Base-by-base conservation (phyloP, 1,140 invertebrate species). In the Lepidostoma basale region DNA sequence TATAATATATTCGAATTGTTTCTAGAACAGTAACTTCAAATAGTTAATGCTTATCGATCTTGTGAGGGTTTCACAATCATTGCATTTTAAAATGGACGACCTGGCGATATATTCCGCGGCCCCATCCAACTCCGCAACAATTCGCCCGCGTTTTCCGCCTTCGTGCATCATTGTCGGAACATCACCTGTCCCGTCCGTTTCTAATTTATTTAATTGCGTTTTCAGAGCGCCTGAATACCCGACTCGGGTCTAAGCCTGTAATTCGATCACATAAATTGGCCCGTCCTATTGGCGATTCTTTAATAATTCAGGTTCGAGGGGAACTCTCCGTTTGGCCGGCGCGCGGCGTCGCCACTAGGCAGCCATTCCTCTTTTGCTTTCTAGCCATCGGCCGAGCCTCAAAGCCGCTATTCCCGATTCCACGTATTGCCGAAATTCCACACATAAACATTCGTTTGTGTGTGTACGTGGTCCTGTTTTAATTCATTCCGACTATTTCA, bases 241-340 rank as follows among this genome's bases (percentile, higher is more conserved):
- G 14, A 30, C 16, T 36, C 52, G 33, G n/a, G 20, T 0, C 52
- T 36, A 49, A 25, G 10, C 16, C 30, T 22, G 52, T 36, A 56
- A 56, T 56, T 56, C 52, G 52, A 56, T 39, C 14, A 33, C 52
- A 18, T 9, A 56, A 56, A 36, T 56, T 56, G 28, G 10, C 52
- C 4, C 30, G 52, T 1, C 44, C 1, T 2, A n/a, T 10, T 23
- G 44, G 2, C 20, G 52, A 4, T 56, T 2, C 3, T 56, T 56
- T 22, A 10, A 33, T 36, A 56, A 39, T 56, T 33, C 52, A 56
- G 28, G 20, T 22, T 6, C 4, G 26, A 28, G 30, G 28, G 16
- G 30, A 18, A 9, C 26, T 36, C 22, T 33, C n/a, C 22, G 16
- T 30, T 56, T 56, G 20, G 18, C 18, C 44, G n/a, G 10, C 0